Base-by-base conservation (phyloP, 2,113 vertebrate species). In the Paradoxurus hermaphroditus region DNA sequence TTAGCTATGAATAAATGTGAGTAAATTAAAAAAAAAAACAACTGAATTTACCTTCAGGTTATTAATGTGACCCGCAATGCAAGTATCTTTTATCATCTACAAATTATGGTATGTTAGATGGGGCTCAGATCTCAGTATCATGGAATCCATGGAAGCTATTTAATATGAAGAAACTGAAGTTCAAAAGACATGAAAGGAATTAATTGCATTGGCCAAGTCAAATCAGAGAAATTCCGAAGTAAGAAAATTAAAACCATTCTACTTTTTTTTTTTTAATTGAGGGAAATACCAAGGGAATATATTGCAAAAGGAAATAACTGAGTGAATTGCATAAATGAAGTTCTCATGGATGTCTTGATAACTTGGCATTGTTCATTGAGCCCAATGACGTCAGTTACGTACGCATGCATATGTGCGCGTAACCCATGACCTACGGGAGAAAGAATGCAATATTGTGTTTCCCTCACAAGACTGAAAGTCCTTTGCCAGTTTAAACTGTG, bases 401-500 rank as follows among this genome's bases (percentile, higher is more conserved):
- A 97, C 82, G 77, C 72, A 86, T 0, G 44, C 10, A 41, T 87
- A 46, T 92, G 87, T 95, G 46, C 92, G 90, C 97, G 93, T 92
- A 90, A 93, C 95, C 97, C 91, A 95, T 98, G 98, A 97, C 91
- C 94, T 96, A 11, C 21, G 14, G 51, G 68, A 65, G 82, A 94
- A 97, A 98, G 98, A 98, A 98, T 94, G 70, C 25, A 86, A 87
- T 86, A 96, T 68, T 98, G 96, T 98, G 34, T 95, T 95, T 95
- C 63, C 39, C n/a, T 97, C 65, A 96, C 83, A 96, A 96, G 95
- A 97, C 93, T 56, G 95, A 92, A 97, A 87, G 84, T 98, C 41
- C 27, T 29, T 46, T 97, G 98, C 87, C 92, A 96, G 92, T 92
- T 98, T 96, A 92, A 95, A 89, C 59, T 78, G 83, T 21, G 85